Percentiles rank a stretch among this genome's conserved stretches.
phyloP scores from a whole-genome alignment of 2,113 vertebrate genomes.

The Solea solea region DNA sequence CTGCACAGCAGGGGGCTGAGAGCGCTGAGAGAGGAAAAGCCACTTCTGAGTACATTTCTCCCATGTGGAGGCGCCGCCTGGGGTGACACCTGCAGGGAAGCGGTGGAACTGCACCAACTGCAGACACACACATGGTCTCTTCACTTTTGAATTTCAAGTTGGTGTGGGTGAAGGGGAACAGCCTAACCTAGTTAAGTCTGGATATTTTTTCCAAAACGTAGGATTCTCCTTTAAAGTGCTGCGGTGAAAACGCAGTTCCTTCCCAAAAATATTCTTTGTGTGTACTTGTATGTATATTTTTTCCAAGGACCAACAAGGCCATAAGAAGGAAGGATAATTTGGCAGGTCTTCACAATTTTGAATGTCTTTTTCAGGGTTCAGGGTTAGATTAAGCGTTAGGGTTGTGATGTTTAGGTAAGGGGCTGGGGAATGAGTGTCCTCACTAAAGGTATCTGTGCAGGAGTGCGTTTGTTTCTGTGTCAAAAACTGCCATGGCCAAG shows the following conservation, averaged over 20 bases:
- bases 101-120: conserved; percentile 32
- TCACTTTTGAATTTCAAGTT: no score
- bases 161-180: conserved; percentile 49
- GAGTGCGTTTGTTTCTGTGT: conserved; percentile 37
- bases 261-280: neutral
- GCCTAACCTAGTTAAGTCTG: conserved; percentile 62
- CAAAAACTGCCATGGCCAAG: conserved; percentile 63
- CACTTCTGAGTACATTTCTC: conserved; percentile 41
- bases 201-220: conserved; percentile 43
- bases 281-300: conserved; percentile 18
- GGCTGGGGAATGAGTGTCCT: no score
- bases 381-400: no score
- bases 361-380: no score
- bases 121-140: neutral
- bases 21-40: conserved; percentile 32
- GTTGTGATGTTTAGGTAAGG: no score
- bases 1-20: conserved; percentile 48
- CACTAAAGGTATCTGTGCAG: no score
- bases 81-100: conserved; percentile 69
- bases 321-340: no score
- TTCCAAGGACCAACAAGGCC: no score
- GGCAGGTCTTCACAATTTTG: no score
- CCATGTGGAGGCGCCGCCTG: conserved; percentile 18
- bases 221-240: conserved; percentile 53
- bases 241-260: conserved; percentile 24